Percentiles rank a stretch among this genome's conserved stretches.
phyloP scores from a whole-genome alignment of 2,113 vertebrate genomes.

The Promerops cafer region DNA sequence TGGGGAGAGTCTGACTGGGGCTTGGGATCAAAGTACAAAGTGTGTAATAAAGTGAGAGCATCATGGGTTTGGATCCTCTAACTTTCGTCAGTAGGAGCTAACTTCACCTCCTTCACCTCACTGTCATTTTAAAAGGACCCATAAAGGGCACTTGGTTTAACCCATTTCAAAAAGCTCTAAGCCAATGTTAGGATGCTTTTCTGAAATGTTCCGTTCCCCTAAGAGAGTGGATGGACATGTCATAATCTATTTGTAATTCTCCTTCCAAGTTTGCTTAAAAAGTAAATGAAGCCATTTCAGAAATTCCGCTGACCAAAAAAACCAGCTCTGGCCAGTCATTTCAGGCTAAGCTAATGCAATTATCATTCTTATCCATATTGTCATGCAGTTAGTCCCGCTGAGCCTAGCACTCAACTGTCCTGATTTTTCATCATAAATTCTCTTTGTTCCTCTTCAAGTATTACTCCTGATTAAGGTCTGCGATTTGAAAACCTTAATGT shows the following conservation, averaged over 20 bases:
- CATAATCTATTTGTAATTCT: neutral
- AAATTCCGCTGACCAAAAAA: constrained; percentile 29
- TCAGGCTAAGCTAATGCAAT: constrained; percentile 38
- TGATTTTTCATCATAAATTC: constrained; percentile 60
- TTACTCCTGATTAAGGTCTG: constrained; percentile 48
- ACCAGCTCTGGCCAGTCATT: constrained; percentile 1
- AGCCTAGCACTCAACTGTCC: constrained; percentile 34
- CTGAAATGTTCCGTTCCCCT: neutral
- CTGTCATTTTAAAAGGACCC: neutral
- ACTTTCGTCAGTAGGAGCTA: neutral
- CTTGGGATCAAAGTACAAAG: neutral
- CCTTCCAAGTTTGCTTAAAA: constrained; percentile 24
- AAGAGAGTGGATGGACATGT: neutral
- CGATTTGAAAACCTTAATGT: constrained; percentile 7
- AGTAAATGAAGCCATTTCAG: constrained; percentile 1
- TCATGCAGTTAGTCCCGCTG: constrained; percentile 55
- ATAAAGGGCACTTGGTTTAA: neutral
- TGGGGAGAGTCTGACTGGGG: neutral
- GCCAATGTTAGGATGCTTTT: neutral
- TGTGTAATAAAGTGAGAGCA: neutral
- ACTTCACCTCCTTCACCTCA: neutral
- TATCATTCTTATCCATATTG: constrained; percentile 57
- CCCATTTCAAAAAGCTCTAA: neutral
- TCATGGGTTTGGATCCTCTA: neutral
- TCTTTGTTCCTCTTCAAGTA: constrained; percentile 55